phyloP scores from a whole-genome alignment of 2,797 vertebrate genomes.

The Balearica regulorum region DNA sequence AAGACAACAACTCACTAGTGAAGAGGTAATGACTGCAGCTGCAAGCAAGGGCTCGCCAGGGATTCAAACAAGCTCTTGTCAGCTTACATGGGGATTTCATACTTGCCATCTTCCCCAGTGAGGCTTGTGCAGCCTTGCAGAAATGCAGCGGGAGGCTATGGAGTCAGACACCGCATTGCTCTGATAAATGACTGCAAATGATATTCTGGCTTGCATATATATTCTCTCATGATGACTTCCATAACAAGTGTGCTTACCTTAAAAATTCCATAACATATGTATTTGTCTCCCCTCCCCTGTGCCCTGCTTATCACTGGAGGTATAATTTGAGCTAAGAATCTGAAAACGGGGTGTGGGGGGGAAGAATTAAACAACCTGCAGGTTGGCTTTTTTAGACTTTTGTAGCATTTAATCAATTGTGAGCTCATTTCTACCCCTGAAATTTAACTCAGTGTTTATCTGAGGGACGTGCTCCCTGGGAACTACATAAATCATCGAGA shows the following conservation, averaged over 20 bases:
- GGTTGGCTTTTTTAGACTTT: background rate
- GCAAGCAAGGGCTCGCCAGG: background rate
- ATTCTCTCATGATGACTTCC: background rate
- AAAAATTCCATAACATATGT: background rate
- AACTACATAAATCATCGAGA: background rate
- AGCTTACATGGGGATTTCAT: background rate
- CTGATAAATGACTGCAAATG: background rate
- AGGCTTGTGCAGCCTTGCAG: background rate
- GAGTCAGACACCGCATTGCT: background rate
- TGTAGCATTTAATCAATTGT: background rate
- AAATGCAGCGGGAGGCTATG: background rate
- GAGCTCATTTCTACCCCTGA: background rate
- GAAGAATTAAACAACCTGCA: background rate
- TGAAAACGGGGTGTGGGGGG: rapidly evolving
- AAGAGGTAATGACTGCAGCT: slow-evolving; percentile 9
- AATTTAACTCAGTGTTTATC: background rate
- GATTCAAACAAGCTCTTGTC: background rate
- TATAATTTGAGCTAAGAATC: background rate
- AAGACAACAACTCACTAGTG: background rate
- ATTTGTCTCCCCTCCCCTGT: background rate
- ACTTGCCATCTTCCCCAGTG: background rate
- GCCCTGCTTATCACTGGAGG: background rate
- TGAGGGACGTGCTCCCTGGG: background rate
- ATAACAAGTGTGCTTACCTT: background rate
- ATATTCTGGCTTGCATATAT: background rate